Conservation (phyloP, 2,888 invertebrate species). For the Drosophila yooni region DNA sequence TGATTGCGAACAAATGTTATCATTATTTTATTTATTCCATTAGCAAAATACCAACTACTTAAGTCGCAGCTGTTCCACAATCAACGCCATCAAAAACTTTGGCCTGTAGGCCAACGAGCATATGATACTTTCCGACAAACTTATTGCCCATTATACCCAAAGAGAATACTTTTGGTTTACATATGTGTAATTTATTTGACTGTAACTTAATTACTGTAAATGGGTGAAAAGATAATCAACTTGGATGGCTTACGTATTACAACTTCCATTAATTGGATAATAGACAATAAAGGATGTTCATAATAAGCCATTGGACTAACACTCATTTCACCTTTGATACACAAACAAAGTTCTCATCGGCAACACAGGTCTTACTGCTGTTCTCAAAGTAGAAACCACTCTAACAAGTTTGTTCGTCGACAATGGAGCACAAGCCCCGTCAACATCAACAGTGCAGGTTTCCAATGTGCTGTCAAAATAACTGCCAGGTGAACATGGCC, state of each 20-base stretch:
- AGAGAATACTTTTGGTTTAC: neutral
- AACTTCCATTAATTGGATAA: neutral
- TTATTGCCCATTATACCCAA: neutral
- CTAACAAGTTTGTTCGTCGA: slow-evolving; percentile 16
- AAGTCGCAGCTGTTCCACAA: slow-evolving; percentile 30
- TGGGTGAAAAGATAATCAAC: slow-evolving; percentile 2
- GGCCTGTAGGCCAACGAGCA: neutral
- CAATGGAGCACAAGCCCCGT: slow-evolving; percentile 17
- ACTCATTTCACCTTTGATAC: neutral
- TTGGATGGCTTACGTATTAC: slow-evolving; percentile 9
- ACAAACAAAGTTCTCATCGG: slow-evolving; percentile 17
- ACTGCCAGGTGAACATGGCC: slow-evolving; percentile 30
- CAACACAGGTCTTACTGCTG: slow-evolving; percentile 6
- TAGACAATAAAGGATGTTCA: neutral
- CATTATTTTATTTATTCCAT: slow-evolving; percentile 26
- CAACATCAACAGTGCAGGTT: slow-evolving; percentile 25
- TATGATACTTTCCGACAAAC: slow-evolving; percentile 13
- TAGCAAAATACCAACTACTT: slow-evolving; percentile 4
- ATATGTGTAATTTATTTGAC: neutral
- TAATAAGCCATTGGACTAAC: neutral
- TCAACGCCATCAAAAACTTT: slow-evolving; percentile 19
- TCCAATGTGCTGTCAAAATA: slow-evolving; percentile 27
- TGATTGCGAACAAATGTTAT: slow-evolving; percentile 41
- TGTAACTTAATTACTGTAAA: slow-evolving; percentile 9
- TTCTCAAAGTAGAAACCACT: slow-evolving; percentile 22